Base-by-base conservation (phyloP, 2,113 vertebrate species). In the Pygathrix nemaeus region DNA sequence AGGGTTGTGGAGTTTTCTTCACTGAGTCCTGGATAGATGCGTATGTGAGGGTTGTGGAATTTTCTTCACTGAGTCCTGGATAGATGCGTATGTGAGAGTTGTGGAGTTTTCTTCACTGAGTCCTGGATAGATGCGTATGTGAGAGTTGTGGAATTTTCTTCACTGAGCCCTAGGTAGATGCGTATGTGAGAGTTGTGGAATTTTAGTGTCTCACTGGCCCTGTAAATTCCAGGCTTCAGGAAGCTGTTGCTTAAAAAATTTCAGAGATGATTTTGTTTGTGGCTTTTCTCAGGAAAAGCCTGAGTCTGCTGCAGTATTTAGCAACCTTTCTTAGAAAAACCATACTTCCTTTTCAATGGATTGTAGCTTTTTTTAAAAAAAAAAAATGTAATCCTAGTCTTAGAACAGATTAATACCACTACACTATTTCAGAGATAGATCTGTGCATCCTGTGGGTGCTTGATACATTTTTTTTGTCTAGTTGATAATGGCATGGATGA, bases 281-380 rank as follows among this genome's bases (percentile, higher is more conserved):
- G 43, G 35, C 68, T 96, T 95, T 35, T 93, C 64, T 68, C 25
- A 52, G 81, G 48, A 55, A 55, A 55, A 55, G 52, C 52, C 52
- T 55, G 52, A 86, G 85, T 68, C 80, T 90, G 70, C 66, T 93
- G 20, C 32, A 68, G n/a, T 80, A 57, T 40, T 94, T 35, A 96
- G 92, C 79, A 95, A 80, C 16, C 48, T 83, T 75, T 95, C 68
- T 61, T 96, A 81, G 82, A 93, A 97, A 93, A 94, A 89, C 84
- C 25, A 9, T 48, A 72, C 35, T 90, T 96, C 61, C 92, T 94
- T 94, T 11, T 97, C 66, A 90, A 27, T 84, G 32, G 72, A 76
- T 10, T 85, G 20, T 76, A 92, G 38, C 35, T 38, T 68, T 75
- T 93, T 16, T 5, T 5, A 61, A 61, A 25, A 6, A 25, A 6